Base-by-base conservation (phyloP, 2,113 vertebrate species). In the Equus przewalskii region DNA sequence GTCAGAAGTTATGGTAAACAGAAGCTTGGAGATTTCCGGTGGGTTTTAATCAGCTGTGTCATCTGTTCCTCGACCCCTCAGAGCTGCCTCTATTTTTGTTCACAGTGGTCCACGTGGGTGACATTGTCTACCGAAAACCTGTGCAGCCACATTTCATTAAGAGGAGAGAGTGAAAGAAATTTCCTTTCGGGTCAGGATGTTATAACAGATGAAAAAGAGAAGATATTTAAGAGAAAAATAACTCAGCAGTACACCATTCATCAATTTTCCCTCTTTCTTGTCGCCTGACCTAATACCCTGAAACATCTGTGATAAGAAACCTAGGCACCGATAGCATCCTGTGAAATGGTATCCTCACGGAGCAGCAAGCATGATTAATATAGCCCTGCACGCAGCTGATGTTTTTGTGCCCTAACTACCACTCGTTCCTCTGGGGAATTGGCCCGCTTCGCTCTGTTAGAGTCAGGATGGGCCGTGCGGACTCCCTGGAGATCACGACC, bases 151-250 rank as follows among this genome's bases (percentile, higher is more conserved):
- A 24, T 95, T 75, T 94, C 83, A 93, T 75, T 91, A 89, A 94
- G 73, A 73, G 30, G 30, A 85, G 54, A 94, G 46, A 65, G 44
- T 19, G 51, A 72, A 15, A 87, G 80, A 94, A 49, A 95, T 92
- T 80, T 89, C 83, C 79, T 91, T 51, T 94, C 36, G 80, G 90
- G 80, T 95, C 64, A 80, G 82, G 44, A 36, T 83, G 72, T 49
- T 82, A 44, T 56, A 84, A 89, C 36, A 49, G 73, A 93, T 88
- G 70, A 84, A 93, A 95, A 94, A 49, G 54, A 79, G 82, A 64
- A 93, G 92, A 28, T 60, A 65, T 56, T 94, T 73, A 73, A 80
- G 96, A 90, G 94, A 79, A 94, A 90, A 96, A 86, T 58, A 70
- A 60, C 89, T 88, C 81, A 58, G 85, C 62, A 46, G 22, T 1